phyloP scores from a whole-genome alignment of 1,140 invertebrate species.

The Lithobius niger region DNA sequence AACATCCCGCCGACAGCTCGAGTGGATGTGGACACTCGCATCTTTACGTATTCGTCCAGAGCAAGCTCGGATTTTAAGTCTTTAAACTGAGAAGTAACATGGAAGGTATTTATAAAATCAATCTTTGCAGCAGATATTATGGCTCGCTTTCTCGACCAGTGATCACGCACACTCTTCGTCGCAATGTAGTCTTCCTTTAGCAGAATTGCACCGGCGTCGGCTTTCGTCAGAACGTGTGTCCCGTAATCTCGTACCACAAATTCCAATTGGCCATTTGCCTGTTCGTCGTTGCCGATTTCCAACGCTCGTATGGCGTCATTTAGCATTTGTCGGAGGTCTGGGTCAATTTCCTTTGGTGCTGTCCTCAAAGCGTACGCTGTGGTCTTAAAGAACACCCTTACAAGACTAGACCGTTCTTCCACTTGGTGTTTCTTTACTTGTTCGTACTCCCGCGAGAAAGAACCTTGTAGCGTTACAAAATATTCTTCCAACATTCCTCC shows the following conservation, averaged over 20 bases:
- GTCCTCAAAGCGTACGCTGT: slow-evolving; percentile 17
- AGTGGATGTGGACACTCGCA: too few relatives aligned
- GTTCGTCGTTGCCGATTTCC: background rate
- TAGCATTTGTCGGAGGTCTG: background rate
- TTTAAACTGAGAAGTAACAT: too few relatives aligned
- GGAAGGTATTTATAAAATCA: too few relatives aligned
- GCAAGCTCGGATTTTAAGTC: too few relatives aligned
- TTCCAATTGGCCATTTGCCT: background rate
- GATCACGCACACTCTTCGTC: background rate
- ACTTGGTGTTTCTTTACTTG: slow-evolving; percentile 19
- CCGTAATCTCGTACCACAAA: slow-evolving; percentile 23
- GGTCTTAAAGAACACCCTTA: slow-evolving; percentile 20
- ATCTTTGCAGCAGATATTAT: background rate
- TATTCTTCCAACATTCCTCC: slow-evolving; percentile 15
- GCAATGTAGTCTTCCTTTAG: background rate
- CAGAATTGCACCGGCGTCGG: slow-evolving; percentile 22
- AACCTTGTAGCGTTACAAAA: slow-evolving; percentile 20
- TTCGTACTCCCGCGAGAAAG: slow-evolving; percentile 21
- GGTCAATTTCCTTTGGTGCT: background rate
- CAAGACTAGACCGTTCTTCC: slow-evolving; percentile 20
- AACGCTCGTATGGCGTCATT: background rate
- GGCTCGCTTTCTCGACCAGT: background rate
- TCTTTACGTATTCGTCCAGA: too few relatives aligned
- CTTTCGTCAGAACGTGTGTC: slow-evolving; percentile 22
- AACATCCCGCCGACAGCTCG: background rate